Percentiles rank a stretch among this genome's conserved stretches.
phyloP scores from a whole-genome alignment of 2,888 invertebrate species.

The Amorpha juglandis region DNA sequence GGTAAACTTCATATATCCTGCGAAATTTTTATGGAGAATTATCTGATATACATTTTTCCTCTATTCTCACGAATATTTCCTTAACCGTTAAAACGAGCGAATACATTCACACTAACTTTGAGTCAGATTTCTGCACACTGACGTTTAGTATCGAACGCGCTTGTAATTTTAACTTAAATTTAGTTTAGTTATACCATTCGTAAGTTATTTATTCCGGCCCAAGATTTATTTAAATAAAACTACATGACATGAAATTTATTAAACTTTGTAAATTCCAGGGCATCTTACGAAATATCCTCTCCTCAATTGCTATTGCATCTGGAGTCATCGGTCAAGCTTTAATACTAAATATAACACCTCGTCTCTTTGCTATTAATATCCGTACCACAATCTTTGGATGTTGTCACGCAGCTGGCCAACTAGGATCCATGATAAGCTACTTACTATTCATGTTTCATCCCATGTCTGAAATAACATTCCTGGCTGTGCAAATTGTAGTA shows the following conservation, averaged over 20 bases:
- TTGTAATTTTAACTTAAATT: too few relatives aligned
- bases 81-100: too few relatives aligned
- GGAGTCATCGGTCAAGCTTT: conserved; percentile 60
- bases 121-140: too few relatives aligned
- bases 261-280: conserved; percentile 51
- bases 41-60: too few relatives aligned
- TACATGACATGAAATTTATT: background rate
- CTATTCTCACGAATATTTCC: too few relatives aligned
- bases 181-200: too few relatives aligned
- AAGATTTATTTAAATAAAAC: background rate
- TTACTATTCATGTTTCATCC: conserved; percentile 55
- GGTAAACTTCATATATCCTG: too few relatives aligned
- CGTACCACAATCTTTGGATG: conserved; percentile 65
- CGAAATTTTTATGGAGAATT: too few relatives aligned
- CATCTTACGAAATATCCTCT: conserved; percentile 45
- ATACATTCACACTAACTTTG: too few relatives aligned
- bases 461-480: conserved; percentile 47
- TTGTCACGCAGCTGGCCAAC: conserved; percentile 66
- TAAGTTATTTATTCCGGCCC: too few relatives aligned
- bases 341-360: conserved; percentile 65
- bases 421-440: conserved; percentile 66
- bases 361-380: conserved; percentile 67
- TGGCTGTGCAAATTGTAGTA: conserved; percentile 48
- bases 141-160: too few relatives aligned
- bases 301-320: conserved; percentile 58